A percentile compares a stretch with the other conserved stretches of the same genome.
phyloP scores from a whole-genome alignment of 2,113 vertebrate species.

The Hemiprocne comata region DNA sequence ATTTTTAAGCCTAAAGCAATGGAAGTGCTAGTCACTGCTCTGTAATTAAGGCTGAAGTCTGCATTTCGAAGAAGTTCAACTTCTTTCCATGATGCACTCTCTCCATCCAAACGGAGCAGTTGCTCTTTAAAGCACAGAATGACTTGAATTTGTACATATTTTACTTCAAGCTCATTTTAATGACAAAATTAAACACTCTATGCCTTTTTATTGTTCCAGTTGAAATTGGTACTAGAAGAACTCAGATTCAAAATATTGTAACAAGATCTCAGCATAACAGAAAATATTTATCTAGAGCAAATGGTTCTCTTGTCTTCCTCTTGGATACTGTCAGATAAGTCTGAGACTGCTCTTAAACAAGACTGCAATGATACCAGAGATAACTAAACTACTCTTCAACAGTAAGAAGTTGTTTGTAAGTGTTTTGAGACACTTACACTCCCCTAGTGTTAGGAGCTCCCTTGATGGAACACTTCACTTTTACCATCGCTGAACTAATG shows the following conservation, averaged over 20 bases:
- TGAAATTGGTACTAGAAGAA: neutral
- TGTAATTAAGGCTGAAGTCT: slow-evolving; percentile 33
- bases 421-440: neutral
- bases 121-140: neutral
- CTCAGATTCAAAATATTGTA: neutral
- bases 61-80: neutral
- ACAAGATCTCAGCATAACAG: neutral
- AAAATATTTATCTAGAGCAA: neutral
- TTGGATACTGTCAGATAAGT: neutral
- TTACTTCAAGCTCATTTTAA: neutral
- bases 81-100: neutral
- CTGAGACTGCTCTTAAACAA: neutral
- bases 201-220: neutral
- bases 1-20: slow-evolving; percentile 42
- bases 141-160: neutral
- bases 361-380: neutral
- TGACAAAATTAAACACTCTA: neutral
- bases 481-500: neutral
- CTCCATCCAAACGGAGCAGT: neutral
- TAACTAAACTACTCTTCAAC: neutral
- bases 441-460: neutral
- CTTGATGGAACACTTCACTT: neutral
- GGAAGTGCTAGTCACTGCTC: neutral
- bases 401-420: neutral
- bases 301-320: neutral